Evolutionary conservation across 1,140 invertebrate species (phyloP), one percentile per base, ranked within the genome.

Genomic region (Drosophila lacertosa): DNA sequence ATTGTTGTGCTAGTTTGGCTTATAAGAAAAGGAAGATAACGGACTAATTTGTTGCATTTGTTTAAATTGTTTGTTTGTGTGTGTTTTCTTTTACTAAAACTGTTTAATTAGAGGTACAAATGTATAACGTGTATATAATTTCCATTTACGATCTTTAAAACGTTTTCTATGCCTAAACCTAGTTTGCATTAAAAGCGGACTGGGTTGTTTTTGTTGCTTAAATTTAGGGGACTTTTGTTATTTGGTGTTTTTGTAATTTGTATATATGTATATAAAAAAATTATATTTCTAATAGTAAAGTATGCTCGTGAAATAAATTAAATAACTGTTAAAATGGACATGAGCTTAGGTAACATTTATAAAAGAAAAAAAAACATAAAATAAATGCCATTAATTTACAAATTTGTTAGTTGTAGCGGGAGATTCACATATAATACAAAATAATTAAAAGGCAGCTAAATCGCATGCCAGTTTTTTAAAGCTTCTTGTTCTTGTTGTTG

Each of bases 401-500:
- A 44, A 37, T 71, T 29, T 51, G 29, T 44, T 29, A 24, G 54
- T 48, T 50, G 39, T 48, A 45, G 15, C 29, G 51, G 70, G 67
- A 83, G 72, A 79, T 84, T 83, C 67, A 47, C 39, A 16, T 69
- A 65, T 76, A 76, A 80, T 76, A 83, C 63, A 80, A 80, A 83
- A 64, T 11, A 76, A 73, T 60, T 58, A 16, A 32, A 60, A 69
- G 65, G 50, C 65, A 45, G 64, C 65, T 53, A 11, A 40, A 58
- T 26, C 24, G 48, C 74, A 13, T 63, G 60, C 18, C 65, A 60
- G 35, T 64, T 20, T 77, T 15, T 81, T 84, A 81, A 88, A 88
- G 81, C 81, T 86, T 84, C 72, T 54, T 51, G 66, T 75, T 70
- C 44, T 63, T 76, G 42, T 65, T 72, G 32, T 62, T 33, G 16